phyloP scores from a whole-genome alignment of 2,797 vertebrate genomes.

The Chelmon rostratus region DNA sequence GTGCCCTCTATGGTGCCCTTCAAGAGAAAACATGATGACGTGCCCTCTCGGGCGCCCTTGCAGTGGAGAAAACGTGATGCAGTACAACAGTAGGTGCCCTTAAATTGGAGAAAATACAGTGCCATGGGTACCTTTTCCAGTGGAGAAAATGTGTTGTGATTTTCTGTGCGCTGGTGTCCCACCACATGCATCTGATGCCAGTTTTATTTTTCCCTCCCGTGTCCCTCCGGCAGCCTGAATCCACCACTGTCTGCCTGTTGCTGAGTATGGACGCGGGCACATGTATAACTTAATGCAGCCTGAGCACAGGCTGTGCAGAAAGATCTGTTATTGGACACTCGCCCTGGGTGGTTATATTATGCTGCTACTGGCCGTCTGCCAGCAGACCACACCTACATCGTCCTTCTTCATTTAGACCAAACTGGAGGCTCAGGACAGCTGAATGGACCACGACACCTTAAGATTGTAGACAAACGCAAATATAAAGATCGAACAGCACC shows the following conservation, averaged over 20 bases:
- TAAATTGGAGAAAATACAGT: not conserved
- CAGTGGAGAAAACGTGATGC: not conserved
- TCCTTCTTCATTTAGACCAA: constrained; percentile 35
- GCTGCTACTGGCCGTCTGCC: constrained; percentile 40
- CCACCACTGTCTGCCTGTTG: not conserved
- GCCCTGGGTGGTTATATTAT: constrained; percentile 30
- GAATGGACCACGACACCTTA: constrained; percentile 1
- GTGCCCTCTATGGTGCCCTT: too few relatives aligned
- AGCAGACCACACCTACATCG: constrained; percentile 37
- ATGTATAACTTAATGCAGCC: constrained; percentile 40
- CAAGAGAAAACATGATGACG: not conserved
- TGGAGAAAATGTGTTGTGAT: not conserved
- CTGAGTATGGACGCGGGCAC: constrained; percentile 11
- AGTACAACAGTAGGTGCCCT: not conserved
- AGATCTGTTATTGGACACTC: constrained; percentile 58
- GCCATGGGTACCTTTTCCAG: not conserved
- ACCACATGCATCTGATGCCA: not conserved
- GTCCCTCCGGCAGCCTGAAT: not conserved
- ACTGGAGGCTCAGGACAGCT: constrained; percentile 25
- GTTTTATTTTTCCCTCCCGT: not conserved
- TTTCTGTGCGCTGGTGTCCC: not conserved
- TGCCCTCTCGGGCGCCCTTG: not conserved
- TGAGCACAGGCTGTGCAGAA: constrained; percentile 24
- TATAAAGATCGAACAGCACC: not conserved
- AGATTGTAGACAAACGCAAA: not conserved